phyloP scores from a whole-genome alignment of 2,797 vertebrate genomes.

The Hafferia zeledoni region DNA sequence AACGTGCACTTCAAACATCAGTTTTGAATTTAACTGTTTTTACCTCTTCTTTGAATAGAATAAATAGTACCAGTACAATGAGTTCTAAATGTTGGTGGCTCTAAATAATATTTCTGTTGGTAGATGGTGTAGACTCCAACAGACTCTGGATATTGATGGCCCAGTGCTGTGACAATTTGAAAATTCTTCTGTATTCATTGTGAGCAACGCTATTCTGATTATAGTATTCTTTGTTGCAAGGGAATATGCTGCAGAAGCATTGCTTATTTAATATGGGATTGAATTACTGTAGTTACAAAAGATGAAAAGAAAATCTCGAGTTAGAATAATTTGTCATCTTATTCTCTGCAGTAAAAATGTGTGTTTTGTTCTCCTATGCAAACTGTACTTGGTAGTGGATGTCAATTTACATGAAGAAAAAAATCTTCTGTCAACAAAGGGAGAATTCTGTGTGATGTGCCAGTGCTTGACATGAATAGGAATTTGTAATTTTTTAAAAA shows the following conservation, averaged over 20 bases:
- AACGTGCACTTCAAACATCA: neutral
- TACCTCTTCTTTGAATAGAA: neutral
- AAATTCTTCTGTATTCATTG: neutral
- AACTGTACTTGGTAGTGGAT: neutral
- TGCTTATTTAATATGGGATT: neutral
- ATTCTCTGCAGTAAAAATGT: neutral
- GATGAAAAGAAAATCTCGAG: neutral
- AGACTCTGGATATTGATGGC: neutral
- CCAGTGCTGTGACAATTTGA: neutral
- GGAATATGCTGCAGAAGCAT: neutral
- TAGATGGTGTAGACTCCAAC: neutral
- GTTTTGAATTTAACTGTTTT: neutral
- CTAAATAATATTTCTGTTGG: neutral
- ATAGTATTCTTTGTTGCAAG: neutral
- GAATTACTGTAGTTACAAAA: neutral
- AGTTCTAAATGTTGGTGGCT: neutral
- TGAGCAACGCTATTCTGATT: neutral
- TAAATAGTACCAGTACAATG: neutral
- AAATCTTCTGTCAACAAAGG: neutral
- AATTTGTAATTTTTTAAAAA: neutral
- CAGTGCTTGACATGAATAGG: neutral
- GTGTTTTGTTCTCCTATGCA: conserved; percentile 1
- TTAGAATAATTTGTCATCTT: neutral
- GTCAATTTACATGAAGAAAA: neutral
- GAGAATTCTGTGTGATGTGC: neutral